Evolutionary conservation across 2,888 invertebrate genomes (phyloP), one percentile per base, ranked within the genome.

Genomic region (Ligdia adustata): DNA sequence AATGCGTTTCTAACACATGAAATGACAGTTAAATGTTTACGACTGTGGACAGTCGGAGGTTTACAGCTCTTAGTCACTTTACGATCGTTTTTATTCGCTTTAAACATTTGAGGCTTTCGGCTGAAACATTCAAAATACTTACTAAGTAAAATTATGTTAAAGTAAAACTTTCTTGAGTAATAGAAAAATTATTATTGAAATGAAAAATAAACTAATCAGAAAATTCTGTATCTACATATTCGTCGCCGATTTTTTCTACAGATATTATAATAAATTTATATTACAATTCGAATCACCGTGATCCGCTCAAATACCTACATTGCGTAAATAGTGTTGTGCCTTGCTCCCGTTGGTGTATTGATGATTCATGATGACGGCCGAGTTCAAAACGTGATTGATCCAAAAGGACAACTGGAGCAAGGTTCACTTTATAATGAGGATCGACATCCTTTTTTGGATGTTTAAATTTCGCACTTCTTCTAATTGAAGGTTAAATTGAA

Each of bases 271-370:
- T n/a, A n/a, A n/a, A n/a, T n/a, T n/a, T n/a, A n/a, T n/a, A n/a
- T n/a, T n/a, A n/a, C n/a, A 40, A 55, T 38, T 40, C 32, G 24
- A 51, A 51, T 11, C 28, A 13, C 27, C 45, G 7, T 9, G 13
- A 14, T 4, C 12, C 14, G 24, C 34, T 26, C n/a, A 20, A 31
- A 15, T 7, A 7, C 4, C n/a, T 7, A 7, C n/a, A 4, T 22
- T 6, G 7, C 6, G 7, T 22, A 7, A 69, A 69, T 64, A 53
- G 52, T 57, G 55, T 58, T 55, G 52, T 52, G 45, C 48, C 52
- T 63, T 38, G 45, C 44, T 57, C 43, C 12, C 28, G 29, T 18
- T 40, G 27, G 52, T 48, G 58, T 29, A 55, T 60, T 33, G 55
- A 63, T 54, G 50, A 42, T 15, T 53, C 45, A 47, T 15, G 32